These are phyloP conservation scores for Anastrepha ludens DNA, from an alignment of 1,140 invertebrate species.

Conservation along the genomic window DNA sequence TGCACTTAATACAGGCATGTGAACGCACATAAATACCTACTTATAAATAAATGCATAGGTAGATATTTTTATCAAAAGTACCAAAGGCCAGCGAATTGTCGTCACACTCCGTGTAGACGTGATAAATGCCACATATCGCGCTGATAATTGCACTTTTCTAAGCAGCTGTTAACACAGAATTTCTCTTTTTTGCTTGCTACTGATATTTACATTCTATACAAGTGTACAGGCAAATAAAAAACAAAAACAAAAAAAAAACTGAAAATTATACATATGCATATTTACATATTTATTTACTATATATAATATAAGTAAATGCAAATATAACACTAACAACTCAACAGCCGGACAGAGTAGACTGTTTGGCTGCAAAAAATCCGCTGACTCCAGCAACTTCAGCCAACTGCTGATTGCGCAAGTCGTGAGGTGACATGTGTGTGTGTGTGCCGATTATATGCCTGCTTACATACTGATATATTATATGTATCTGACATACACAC, in stretches of 20 bases:
- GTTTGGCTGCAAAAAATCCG: conserved; percentile 38
- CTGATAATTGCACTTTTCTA: conserved; percentile 15
- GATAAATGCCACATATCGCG: conserved; percentile 9
- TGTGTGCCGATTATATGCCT: not conserved
- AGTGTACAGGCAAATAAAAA: not conserved
- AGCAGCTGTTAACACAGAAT: not conserved
- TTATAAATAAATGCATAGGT: too few relatives aligned
- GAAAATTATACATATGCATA: not conserved
- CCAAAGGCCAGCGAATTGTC: not conserved
- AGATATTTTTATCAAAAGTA: not conserved
- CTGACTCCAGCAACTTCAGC: conserved; percentile 24
- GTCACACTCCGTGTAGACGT: not conserved
- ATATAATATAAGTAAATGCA: not conserved
- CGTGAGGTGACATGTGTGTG: not conserved
- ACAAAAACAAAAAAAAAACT: not conserved
- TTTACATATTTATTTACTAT: not conserved
- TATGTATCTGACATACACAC: not conserved
- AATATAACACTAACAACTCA: not conserved
- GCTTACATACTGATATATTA: not conserved
- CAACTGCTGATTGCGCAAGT: conserved; percentile 37
- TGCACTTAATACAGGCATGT: too few relatives aligned
- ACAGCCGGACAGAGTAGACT: not conserved
- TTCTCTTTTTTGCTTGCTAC: not conserved
- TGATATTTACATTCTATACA: conserved; percentile 26
- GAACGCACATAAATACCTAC: too few relatives aligned